Evolutionary conservation across 2,113 vertebrate species (phyloP).

Genomic region (Coregonus clupeaformis): DNA sequence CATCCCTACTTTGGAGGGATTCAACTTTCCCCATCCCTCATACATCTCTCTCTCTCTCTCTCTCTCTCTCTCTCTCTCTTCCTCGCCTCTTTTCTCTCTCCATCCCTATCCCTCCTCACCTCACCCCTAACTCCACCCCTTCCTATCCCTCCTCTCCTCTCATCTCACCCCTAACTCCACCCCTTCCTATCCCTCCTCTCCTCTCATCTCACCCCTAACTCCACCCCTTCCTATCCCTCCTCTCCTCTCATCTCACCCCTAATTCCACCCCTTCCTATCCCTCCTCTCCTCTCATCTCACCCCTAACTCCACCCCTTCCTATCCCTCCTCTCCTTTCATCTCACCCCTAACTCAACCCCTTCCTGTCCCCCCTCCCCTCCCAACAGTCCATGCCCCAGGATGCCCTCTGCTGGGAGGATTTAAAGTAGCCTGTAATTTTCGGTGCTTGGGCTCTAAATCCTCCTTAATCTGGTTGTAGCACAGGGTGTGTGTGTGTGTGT

Average conservation of each 20-base stretch:
- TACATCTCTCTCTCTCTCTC: too few relatives aligned
- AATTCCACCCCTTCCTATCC: slow-evolving; percentile 20
- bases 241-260: neutral
- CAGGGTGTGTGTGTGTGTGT: slow-evolving; percentile 15
- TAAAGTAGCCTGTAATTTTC: neutral
- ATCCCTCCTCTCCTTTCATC: slow-evolving; percentile 25
- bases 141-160: too few relatives aligned
- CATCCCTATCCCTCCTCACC: too few relatives aligned
- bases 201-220: too few relatives aligned
- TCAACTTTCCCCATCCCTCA: neutral
- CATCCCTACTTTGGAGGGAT: neutral
- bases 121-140: too few relatives aligned
- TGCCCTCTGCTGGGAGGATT: neutral
- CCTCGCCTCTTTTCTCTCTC: too few relatives aligned
- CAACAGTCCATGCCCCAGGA: neutral
- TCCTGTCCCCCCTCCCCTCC: neutral
- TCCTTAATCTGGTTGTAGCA: neutral
- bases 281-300: slow-evolving; percentile 26
- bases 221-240: too few relatives aligned
- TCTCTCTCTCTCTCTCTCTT: too few relatives aligned
- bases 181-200: too few relatives aligned
- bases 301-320: too few relatives aligned
- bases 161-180: too few relatives aligned
- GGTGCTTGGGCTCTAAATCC: neutral
- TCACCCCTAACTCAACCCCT: neutral